These are phyloP conservation scores for Patagioenas fasciata DNA, from an alignment of 2,113 vertebrate species.

Conservation along the genomic window DNA sequence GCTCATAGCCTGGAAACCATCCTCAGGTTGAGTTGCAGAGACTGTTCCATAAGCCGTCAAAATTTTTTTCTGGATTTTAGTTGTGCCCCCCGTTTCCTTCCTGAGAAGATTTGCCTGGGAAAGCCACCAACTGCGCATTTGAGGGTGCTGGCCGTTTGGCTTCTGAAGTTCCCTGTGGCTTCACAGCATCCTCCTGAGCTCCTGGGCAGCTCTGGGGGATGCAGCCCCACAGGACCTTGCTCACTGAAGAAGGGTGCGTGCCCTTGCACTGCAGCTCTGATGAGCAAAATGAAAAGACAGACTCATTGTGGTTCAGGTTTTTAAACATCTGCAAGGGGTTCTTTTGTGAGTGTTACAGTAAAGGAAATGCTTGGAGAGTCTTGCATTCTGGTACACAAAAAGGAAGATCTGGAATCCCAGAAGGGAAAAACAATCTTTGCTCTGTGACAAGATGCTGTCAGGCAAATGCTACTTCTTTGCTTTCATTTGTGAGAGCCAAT, in stretches of 20 bases:
- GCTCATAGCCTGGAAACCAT: neutral
- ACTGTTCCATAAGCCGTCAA: neutral
- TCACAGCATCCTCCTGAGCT: neutral
- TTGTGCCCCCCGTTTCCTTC: neutral
- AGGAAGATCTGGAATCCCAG: neutral
- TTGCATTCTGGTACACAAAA: conserved; percentile 5
- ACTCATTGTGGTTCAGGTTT: neutral
- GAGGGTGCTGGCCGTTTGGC: neutral
- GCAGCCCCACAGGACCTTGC: neutral
- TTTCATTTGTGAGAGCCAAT: neutral
- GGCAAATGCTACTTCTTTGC: neutral
- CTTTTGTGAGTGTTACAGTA: neutral
- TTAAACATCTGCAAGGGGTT: neutral
- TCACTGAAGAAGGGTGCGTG: rapidly evolving
- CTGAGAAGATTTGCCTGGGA: neutral
- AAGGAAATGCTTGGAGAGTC: neutral
- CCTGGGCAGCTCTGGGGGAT: neutral
- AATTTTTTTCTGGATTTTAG: neutral
- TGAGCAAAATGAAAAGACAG: neutral
- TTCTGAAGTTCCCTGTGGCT: neutral
- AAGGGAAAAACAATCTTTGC: conserved; percentile 11
- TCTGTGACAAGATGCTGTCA: conserved; percentile 10
- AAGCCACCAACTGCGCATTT: neutral
- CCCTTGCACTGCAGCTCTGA: neutral
- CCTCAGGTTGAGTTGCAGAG: neutral